phyloP scores from a whole-genome alignment of 2,113 vertebrate species.

The Tychaedon coryphoeus region DNA sequence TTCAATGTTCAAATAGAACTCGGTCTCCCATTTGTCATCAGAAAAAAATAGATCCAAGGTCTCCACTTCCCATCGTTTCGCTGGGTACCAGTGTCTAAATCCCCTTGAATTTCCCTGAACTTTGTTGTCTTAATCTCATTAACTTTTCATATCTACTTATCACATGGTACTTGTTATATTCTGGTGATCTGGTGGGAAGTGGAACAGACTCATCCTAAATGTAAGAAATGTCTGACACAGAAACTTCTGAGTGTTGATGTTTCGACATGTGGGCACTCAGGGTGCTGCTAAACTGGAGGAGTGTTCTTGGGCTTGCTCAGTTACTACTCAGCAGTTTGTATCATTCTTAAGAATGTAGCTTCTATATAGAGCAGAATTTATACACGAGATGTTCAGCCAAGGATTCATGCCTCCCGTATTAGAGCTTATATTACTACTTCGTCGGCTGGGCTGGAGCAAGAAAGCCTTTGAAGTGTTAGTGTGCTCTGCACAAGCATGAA shows the following conservation, averaged over 20 bases:
- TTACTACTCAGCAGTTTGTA: background rate
- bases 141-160: background rate
- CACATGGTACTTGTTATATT: background rate
- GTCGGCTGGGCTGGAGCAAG: background rate
- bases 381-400: background rate
- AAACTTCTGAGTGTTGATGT: background rate
- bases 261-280: fast-evolving
- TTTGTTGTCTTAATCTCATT: background rate
- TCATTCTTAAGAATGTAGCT: background rate
- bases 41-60: background rate
- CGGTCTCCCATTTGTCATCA: fast-evolving
- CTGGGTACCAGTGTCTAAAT: background rate
- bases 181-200: background rate
- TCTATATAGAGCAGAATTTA: background rate
- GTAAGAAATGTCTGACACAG: background rate
- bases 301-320: background rate
- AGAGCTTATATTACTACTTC: background rate
- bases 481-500: background rate
- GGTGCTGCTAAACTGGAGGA: background rate
- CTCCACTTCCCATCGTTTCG: background rate
- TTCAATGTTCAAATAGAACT: background rate
- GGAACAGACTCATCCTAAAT: background rate
- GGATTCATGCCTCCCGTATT: background rate
- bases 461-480: background rate
- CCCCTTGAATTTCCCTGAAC: background rate